Conservation (phyloP, 2,113 vertebrate species). For the Heterotis niloticus region DNA sequence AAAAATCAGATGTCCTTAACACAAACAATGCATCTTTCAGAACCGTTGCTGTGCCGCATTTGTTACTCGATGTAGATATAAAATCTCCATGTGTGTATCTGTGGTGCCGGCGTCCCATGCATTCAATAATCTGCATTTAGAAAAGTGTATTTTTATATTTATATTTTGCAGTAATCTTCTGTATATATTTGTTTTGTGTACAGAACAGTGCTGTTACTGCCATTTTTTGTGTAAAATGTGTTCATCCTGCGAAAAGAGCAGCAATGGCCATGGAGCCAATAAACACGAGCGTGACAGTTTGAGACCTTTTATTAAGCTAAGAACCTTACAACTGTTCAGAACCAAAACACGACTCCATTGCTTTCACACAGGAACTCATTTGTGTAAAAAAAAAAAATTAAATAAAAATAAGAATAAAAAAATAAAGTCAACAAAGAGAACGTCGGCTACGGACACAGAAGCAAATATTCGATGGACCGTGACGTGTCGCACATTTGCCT, state of each 20-base stretch:
- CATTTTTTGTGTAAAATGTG: no score
- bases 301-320: constrained; percentile 45
- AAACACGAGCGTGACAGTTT: not conserved
- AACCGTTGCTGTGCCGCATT: not conserved
- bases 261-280: not conserved
- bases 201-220: no score
- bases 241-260: not conserved
- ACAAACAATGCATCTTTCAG: not conserved
- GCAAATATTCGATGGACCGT: constrained; percentile 27
- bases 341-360: constrained; percentile 17
- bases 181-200: no score
- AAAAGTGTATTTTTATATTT: no score
- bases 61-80: not conserved
- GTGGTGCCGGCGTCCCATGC: no score
- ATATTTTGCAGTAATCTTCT: no score
- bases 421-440: not conserved
- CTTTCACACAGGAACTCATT: constrained; percentile 30
- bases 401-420: not conserved
- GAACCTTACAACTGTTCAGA: constrained; percentile 29
- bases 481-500: no score
- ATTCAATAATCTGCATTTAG: no score
- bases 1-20: no score
- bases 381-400: constrained; percentile 1
- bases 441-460: constrained; percentile 10
- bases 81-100: no score